Base-by-base conservation (phyloP, 2,797 vertebrate species). In the Dromococcyx pavoninus region DNA sequence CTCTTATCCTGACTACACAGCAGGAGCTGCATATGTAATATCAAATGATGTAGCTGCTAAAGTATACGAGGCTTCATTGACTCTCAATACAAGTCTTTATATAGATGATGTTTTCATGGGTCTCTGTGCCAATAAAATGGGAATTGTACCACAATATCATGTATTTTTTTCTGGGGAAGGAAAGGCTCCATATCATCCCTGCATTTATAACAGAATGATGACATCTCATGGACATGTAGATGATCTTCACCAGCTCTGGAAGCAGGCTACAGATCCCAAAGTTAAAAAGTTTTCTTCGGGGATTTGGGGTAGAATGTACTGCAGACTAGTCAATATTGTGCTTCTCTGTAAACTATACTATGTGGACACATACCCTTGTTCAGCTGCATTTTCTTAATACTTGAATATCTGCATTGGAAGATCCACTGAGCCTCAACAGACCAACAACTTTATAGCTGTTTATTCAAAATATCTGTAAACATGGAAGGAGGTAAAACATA, bases 51-150 rank as follows among this genome's bases (percentile, higher is more conserved):
- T 99, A 50, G 99, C 98, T 3, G 96, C 97, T 73, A 99, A 99
- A 97, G 98, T 99, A 78, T 98, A 99, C 51, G 97, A 97, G 48
- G 99, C 98, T 9, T 98, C 98, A 8, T 90, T 98, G 95, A 96
- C 97, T 19, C 97, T 99, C 35, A 99, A 99, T 86, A 98, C 99
- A 15, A 99, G 98, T 46, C 96, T 99, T 70, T 99, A 99, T 94
- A 99, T 99, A 37, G 99, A 99, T 9, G 99, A 99, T 43, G 99
- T 99, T 94, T 99, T 99, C 97, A 99, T 99, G 99, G 99, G 99
- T 75, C 98, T 99, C 60, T 99, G 99, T 97, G 99, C 99, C 96
- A 99, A 98, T 79, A 98, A 98, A 87, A 97, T 98, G 94, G 98
- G 98, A 41, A 97, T 99, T 73, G 97, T 98, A 64, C 99, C 99